Evolutionary conservation across 2,797 vertebrate species (phyloP), one percentile per base, ranked within the genome.

Genomic region (Cercopithecus diana): DNA sequence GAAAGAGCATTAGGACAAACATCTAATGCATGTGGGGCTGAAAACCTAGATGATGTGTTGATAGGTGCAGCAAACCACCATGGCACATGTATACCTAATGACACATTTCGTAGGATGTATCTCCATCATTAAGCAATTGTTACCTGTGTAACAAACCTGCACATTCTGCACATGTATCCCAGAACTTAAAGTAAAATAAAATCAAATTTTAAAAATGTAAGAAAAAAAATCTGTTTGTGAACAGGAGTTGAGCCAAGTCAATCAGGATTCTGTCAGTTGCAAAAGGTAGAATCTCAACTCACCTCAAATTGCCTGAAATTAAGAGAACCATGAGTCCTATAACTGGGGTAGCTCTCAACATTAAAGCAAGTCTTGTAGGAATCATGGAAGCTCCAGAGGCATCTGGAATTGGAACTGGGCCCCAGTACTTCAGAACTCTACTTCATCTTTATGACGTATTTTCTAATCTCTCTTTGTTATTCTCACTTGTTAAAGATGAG

Each of bases 281-380:
- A n/a, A 77, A 10, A 36, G 7, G 50, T 28, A 64, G 55, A 88
- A 87, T 95, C 77, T 90, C 58, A 61, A 80, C 52, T 88, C 24
- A 43, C 20, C 5, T 90, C 26, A 41, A 57, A 73, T 28, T 36
- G n/a, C 30, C n/a, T 43, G 33, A 92, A 48, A 19, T 15, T 26
- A 81, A 48, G 36, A 26, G 41, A 82, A 43, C 17, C 33, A 0
- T 90, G 45, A 36, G 26, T 57, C 22, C 26, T 50, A 1, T 22
- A 57, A n/a, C 12, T 30, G 17, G 50, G 33, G 4, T 43, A 52
- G 36, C n/a, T 90, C 61, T 58, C 17, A 58, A 88, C 57, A 72
- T 33, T 67, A 81, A 97, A 90, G n/a, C 13, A 64, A 57, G 14
- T 48, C 36, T 88, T 80, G 2, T 0, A 22, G 41, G 55, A 72